Conservation (phyloP, 2,888 invertebrate genomes). For the Orchestes rusci region DNA sequence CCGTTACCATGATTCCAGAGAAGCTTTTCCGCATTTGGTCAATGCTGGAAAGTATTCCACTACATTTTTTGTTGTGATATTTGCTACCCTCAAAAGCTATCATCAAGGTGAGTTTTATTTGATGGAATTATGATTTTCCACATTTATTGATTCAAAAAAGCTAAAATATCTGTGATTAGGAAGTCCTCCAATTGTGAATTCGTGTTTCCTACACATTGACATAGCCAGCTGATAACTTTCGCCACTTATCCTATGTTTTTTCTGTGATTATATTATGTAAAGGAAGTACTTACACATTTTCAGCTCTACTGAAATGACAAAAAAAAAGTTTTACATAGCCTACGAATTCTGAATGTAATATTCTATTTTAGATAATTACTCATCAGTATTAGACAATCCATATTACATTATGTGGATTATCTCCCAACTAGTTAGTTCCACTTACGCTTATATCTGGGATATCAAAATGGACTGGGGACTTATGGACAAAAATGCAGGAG, state of each 20-base stretch:
- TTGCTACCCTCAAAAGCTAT: constrained; percentile 43
- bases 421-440: constrained; percentile 60
- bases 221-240: no score
- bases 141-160: neutral
- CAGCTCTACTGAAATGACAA: neutral
- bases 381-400: constrained; percentile 51
- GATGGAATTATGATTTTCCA: neutral
- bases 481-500: constrained; percentile 67
- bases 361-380: constrained; percentile 43
- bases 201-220: no score
- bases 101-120: constrained; percentile 35
- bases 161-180: no score
- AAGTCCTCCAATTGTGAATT: no score
- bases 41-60: constrained; percentile 79
- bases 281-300: neutral
- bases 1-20: constrained; percentile 71
- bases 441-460: constrained; percentile 80
- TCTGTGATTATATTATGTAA: neutral
- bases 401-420: constrained; percentile 66
- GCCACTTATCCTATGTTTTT: neutral
- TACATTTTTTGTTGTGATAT: constrained; percentile 64
- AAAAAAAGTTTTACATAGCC: no score
- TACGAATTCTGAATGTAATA: no score
- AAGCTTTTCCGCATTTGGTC: constrained; percentile 72
- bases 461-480: constrained; percentile 87